These are phyloP conservation scores for Pomacea canaliculata DNA, from an alignment of 2,888 invertebrate species.

Conservation along the genomic window DNA sequence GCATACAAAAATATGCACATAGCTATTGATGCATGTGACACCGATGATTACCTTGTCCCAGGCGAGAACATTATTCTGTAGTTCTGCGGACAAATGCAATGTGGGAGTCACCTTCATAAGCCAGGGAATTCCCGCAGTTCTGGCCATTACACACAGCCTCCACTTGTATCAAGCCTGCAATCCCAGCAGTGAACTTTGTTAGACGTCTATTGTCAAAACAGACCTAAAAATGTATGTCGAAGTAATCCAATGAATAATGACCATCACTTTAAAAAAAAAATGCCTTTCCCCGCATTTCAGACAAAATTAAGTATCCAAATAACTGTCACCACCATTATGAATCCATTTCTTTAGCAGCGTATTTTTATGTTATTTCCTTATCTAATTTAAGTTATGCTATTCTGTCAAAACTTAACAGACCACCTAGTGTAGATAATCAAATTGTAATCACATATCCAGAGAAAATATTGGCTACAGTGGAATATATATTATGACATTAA, in stretches of 20 bases:
- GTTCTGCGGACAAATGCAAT: slow-evolving; percentile 68
- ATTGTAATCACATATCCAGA: too few species aligned
- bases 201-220: too few species aligned
- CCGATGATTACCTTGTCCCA: slow-evolving; percentile 64
- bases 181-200: not conserved
- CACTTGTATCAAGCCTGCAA: slow-evolving; percentile 55
- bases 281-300: too few species aligned
- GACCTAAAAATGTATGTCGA: not conserved
- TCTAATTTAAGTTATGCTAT: too few species aligned
- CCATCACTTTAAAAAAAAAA: not conserved
- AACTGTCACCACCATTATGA: too few species aligned
- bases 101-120: slow-evolving; percentile 70
- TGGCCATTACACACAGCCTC: slow-evolving; percentile 66
- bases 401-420: too few species aligned
- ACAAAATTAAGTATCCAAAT: too few species aligned
- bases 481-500: too few species aligned
- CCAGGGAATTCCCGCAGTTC: slow-evolving; percentile 71
- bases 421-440: too few species aligned
- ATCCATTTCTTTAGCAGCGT: too few species aligned
- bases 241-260: not conserved
- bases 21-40: not conserved
- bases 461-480: too few species aligned
- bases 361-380: too few species aligned
- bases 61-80: slow-evolving; percentile 61
- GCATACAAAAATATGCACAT: not conserved